Conservation (phyloP, 2,113 vertebrate genomes). For the Limanda limanda region DNA sequence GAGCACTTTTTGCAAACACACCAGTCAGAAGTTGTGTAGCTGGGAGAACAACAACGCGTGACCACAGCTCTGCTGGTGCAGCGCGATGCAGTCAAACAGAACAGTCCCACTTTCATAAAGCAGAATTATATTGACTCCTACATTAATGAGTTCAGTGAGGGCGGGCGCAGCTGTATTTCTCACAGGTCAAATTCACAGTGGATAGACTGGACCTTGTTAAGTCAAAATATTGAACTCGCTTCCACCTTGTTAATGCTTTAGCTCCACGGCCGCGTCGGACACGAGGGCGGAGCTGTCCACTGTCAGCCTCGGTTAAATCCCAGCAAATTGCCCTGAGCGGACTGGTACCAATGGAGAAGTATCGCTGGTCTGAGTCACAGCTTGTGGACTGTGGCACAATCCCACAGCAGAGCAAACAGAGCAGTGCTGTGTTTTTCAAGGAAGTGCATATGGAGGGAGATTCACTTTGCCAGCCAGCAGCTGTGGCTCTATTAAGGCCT, state of each 20-base stretch:
- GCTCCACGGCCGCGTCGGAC: slow-evolving; percentile 4
- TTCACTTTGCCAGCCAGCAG: slow-evolving; percentile 81
- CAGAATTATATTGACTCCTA: not conserved
- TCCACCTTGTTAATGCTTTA: slow-evolving; percentile 17
- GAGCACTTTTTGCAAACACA: not conserved
- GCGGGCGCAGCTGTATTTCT: slow-evolving; percentile 13
- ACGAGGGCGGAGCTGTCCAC: slow-evolving; percentile 7
- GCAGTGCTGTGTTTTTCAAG: slow-evolving; percentile 57
- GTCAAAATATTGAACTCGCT: slow-evolving; percentile 14
- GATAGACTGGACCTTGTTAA: slow-evolving; percentile 15
- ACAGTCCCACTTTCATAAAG: not conserved
- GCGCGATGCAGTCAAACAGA: not conserved
- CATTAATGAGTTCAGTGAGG: slow-evolving; percentile 27
- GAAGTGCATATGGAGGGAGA: slow-evolving; percentile 79
- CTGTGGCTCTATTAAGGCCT: slow-evolving; percentile 79
- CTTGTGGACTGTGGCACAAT: slow-evolving; percentile 42
- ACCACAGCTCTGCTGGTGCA: not conserved
- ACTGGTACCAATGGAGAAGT: not conserved
- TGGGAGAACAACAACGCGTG: not conserved
- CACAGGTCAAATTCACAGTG: not conserved
- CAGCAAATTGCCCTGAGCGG: slow-evolving; percentile 43
- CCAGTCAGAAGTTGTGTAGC: not conserved
- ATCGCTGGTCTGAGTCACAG: slow-evolving; percentile 44
- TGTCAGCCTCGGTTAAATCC: slow-evolving; percentile 32
- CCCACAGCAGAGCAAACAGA: slow-evolving; percentile 54